phyloP scores from a whole-genome alignment of 2,888 invertebrate species.

The Microplitis deprimator region DNA sequence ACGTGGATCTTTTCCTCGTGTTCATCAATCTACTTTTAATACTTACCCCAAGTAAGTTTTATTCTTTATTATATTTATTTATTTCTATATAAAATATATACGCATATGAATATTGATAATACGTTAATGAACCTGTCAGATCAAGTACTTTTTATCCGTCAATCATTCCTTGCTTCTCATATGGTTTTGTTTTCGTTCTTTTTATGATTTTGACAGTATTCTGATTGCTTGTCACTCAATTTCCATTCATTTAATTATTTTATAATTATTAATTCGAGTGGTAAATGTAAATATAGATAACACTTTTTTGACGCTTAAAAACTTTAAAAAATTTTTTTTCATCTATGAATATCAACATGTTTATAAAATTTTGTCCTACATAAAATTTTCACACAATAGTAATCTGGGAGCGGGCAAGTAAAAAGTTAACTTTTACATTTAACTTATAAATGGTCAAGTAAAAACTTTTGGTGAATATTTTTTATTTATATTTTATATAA shows the following conservation, averaged over 20 bases:
- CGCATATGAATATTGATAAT: background rate
- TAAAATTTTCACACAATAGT: background rate
- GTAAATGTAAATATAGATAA: background rate
- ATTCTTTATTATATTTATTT: conserved; percentile 1
- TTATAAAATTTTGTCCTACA: too few relatives aligned
- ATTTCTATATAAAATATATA: background rate
- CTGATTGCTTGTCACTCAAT: background rate
- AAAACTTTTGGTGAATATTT: background rate
- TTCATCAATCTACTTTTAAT: conserved; percentile 52
- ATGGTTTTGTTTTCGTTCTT: background rate
- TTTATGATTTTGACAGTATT: background rate
- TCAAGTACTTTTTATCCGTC: background rate
- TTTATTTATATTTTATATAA: background rate
- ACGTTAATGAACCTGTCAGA: background rate
- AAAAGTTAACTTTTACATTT: conserved; percentile 58
- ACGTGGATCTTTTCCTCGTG: conserved; percentile 58
- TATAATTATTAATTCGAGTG: background rate
- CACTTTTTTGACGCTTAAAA: background rate
- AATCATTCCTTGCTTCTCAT: background rate
- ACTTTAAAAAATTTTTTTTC: background rate
- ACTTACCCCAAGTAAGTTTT: conserved; percentile 54
- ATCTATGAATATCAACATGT: too few relatives aligned
- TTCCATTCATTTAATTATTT: background rate
- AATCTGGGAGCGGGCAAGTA: conserved; percentile 41
- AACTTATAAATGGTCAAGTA: conserved; percentile 50